Base-by-base conservation (phyloP, 1,140 invertebrate species). In the Zophobas atratus region DNA sequence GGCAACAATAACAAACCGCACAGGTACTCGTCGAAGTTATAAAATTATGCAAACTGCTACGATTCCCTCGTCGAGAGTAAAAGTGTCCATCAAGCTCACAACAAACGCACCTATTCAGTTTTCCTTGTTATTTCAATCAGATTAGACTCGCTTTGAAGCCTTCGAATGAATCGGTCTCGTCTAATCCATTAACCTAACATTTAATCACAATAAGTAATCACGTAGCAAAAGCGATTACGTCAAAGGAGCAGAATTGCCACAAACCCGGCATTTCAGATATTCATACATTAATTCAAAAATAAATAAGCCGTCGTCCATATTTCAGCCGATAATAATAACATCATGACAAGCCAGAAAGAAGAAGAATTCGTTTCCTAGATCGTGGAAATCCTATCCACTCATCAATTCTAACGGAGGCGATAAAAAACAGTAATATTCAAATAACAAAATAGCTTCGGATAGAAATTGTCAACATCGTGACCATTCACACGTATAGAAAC, bases 351-450 rank as follows among this genome's bases (percentile, higher is more conserved):
- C 8, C 43, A 3, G 43, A 46, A 3, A 4, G 3, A 8, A 46
- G 3, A 46, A 46, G 43, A 46, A 46, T 46, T 46, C 43, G 43
- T 46, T 46, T 46, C 43, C 8, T 8, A 8, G 43, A 46, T 46
- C 43, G 49, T 6, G 49, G 49, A 6, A 51, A 51, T 20, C n/a
- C 49, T 51, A 51, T 51, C 3, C 49, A 20, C 4, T 20, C 49
- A 51, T 51, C 49, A 51, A 51, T 51, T 51, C 49, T 20, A 20
- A 51, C 4, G 49, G 4, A 51, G 49, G 49, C n/a, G 49, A 51
- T 51, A 51, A 51, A 51, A 51, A 51, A 20, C 49, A 46, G 49
- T 20, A 51, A 51, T 20, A 51, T 51, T 51, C 3, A 51, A 51
- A 51, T 51, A 51, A 51, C 49, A 20, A 51, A 51, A 51, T 46